Base-by-base conservation (phyloP, 2,797 vertebrate genomes). In the Smutsia temminckii region DNA sequence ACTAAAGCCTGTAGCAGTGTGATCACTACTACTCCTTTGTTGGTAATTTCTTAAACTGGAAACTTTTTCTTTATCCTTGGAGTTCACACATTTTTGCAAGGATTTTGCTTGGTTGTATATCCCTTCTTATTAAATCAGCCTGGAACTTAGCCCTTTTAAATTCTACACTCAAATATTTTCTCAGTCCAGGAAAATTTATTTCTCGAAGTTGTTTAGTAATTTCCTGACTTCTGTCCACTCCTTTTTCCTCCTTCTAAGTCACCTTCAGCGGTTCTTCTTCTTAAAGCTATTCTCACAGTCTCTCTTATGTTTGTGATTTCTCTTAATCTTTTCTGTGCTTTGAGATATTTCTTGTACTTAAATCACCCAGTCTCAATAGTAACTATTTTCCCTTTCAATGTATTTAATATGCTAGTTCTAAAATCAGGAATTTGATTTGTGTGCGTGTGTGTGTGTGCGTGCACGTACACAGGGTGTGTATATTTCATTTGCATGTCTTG, bases 61-160 rank as follows among this genome's bases (percentile, higher is more conserved):
- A 93, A 37, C 13, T 84, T 71, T 75, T 66, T 61, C 16, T 80
- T 85, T 79, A 66, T 40, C 18, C 14, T 80, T 83, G 1, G 23
- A 87, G 32, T 57, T 74, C n/a, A 93, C 59, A 86, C 32, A 29
- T 72, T 53, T 46, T 89, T 80, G 7, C 27, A 90, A 94, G 34
- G 37, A 74, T 93, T 72, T 46, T 89, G 14, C 75, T 64, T 61
- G 27, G 53, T 53, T 78, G 18, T 93, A 12, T 85, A 49, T 14
- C 17, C 91, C 23, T 89, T 95, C 53, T 85, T 83, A 75, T 71
- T 83, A 89, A 89, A 80, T 96, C 23, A 87, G 6, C 79, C 51
- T 72, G n/a, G 10, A 75, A 84, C 49, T 77, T 83, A 69, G 49
- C 2, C 13, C 37, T 86, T 85, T 71, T 59, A 66, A 68, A 87